A percentile compares a stretch with the other conserved stretches of the same genome.
phyloP scores from a whole-genome alignment of 2,113 vertebrate genomes.

The Antechinus stuartii region DNA sequence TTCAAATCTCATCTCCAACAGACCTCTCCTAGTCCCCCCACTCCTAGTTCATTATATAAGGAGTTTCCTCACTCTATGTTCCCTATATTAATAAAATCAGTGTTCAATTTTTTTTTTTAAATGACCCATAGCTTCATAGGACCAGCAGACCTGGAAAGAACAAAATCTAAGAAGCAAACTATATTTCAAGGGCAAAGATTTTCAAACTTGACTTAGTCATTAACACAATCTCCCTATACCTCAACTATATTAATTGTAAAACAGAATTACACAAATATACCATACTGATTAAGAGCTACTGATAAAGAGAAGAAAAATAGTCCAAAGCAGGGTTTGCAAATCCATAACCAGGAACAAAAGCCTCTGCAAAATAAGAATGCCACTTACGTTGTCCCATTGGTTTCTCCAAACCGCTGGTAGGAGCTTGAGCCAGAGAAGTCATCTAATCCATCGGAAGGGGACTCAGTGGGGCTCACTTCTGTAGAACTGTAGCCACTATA shows the following conservation, averaged over 20 bases:
- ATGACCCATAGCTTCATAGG: neutral
- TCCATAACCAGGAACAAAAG: neutral
- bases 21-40: neutral
- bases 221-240: neutral
- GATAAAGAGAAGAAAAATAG: neutral
- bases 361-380: neutral
- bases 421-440: conserved; percentile 70
- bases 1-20: neutral
- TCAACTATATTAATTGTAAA: neutral
- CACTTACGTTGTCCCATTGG: conserved; percentile 85
- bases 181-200: neutral
- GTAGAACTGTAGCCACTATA: conserved; percentile 89
- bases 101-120: neutral
- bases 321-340: neutral
- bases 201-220: neutral
- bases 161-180: neutral
- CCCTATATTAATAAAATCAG: neutral
- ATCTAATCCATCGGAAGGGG: conserved; percentile 68
- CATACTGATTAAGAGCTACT: neutral
- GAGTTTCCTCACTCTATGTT: neutral
- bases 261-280: neutral
- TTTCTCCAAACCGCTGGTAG: conserved; percentile 86
- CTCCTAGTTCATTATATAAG: neutral
- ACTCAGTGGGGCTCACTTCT: conserved; percentile 80
- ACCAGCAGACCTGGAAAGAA: neutral